phyloP scores from a whole-genome alignment of 2,888 invertebrate genomes.

The Gibbula magus region DNA sequence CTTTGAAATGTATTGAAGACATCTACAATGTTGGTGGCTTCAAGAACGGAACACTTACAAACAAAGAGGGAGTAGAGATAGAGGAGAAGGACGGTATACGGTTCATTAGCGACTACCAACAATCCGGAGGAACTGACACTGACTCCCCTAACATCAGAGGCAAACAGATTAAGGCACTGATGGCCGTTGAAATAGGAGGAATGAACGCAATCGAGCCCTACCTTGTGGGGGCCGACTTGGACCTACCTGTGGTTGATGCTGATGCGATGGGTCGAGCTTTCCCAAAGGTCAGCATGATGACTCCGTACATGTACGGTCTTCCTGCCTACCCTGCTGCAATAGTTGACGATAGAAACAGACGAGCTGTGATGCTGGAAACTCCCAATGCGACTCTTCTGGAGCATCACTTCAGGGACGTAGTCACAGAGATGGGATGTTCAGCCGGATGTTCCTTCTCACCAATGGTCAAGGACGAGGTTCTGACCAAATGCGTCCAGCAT shows the following conservation, averaged over 20 bases:
- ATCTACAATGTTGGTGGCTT: conserved; percentile 44
- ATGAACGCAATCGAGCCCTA: conserved; percentile 67
- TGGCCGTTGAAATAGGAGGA: conserved; percentile 69
- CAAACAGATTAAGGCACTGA: conserved; percentile 43
- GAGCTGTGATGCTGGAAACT: conserved; percentile 54
- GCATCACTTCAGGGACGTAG: conserved; percentile 59
- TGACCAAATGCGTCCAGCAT: conserved; percentile 45
- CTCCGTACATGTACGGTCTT: conserved; percentile 62
- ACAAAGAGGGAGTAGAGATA: conserved; percentile 37
- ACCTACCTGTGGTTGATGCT: conserved; percentile 65
- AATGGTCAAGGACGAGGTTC: conserved; percentile 44
- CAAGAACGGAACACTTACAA: conserved; percentile 40
- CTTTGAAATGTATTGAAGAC: conserved; percentile 51
- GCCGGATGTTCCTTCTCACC: conserved; percentile 51
- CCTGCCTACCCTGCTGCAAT: conserved; percentile 58
- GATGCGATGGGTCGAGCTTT: conserved; percentile 73
- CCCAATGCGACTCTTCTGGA: conserved; percentile 59
- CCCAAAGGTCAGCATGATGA: conserved; percentile 60
- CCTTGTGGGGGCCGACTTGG: conserved; percentile 57
- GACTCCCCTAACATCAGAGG: background rate
- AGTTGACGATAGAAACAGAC: conserved; percentile 56
- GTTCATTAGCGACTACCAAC: conserved; percentile 52
- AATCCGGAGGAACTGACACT: background rate
- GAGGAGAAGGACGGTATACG: conserved; percentile 41
- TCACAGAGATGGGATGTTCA: conserved; percentile 64